Conservation (phyloP, 2,888 invertebrate genomes). For the Drosophila infuscata region DNA sequence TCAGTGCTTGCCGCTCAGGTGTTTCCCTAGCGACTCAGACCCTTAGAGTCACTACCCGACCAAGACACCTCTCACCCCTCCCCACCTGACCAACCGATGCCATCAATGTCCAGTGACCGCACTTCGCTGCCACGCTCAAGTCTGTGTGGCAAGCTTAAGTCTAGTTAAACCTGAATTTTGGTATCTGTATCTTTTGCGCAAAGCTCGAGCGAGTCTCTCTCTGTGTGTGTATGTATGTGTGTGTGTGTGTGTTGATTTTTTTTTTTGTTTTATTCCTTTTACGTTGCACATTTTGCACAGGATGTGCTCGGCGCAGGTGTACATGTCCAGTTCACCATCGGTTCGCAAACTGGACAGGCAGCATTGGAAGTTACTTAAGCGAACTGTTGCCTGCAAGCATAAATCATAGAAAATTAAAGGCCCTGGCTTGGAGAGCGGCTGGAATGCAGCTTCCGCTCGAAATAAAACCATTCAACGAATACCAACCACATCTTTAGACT, state of each 20-base stretch:
- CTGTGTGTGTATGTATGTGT: slow-evolving; percentile 11
- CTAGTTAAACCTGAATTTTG: slow-evolving; percentile 78
- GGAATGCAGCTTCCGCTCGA: slow-evolving; percentile 46
- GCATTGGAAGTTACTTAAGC: slow-evolving; percentile 63
- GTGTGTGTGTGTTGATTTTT: slow-evolving; percentile 18
- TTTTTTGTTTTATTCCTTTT: slow-evolving; percentile 14
- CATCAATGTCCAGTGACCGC: not conserved
- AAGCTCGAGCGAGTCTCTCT: slow-evolving; percentile 23
- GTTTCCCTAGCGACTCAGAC: slow-evolving; percentile 33
- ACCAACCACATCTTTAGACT: not conserved
- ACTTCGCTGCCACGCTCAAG: slow-evolving; percentile 1
- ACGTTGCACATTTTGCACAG: slow-evolving; percentile 56
- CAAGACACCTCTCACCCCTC: not conserved
- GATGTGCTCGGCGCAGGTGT: slow-evolving; percentile 74
- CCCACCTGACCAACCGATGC: not conserved
- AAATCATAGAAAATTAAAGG: slow-evolving; percentile 74
- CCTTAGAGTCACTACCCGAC: not conserved
- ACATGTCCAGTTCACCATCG: slow-evolving; percentile 57
- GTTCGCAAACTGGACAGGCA: slow-evolving; percentile 31
- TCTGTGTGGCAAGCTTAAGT: slow-evolving; percentile 38
- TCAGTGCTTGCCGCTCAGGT: slow-evolving; percentile 36
- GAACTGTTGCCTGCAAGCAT: slow-evolving; percentile 49
- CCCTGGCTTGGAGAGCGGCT: slow-evolving; percentile 14
- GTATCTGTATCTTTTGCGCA: slow-evolving; percentile 49
- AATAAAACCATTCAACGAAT: slow-evolving; percentile 50